Evolutionary conservation across 2,888 invertebrate genomes (phyloP), one percentile per base, ranked within the genome.

Genomic region (Chloromyia formosa): DNA sequence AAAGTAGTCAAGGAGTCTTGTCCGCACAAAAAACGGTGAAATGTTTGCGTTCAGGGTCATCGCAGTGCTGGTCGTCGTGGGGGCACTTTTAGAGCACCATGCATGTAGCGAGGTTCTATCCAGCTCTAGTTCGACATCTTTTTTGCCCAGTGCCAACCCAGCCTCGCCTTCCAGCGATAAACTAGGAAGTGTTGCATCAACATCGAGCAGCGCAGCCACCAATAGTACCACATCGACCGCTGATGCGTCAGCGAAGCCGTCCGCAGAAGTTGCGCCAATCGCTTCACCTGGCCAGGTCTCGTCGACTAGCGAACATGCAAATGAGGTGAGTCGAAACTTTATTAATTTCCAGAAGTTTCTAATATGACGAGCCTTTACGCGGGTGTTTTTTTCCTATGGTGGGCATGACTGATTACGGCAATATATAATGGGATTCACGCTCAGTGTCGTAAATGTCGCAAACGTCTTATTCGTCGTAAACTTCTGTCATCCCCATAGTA

Each of bases 1-100:
- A n/a, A n/a, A n/a, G n/a, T n/a, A n/a, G n/a, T n/a, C n/a, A n/a
- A n/a, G n/a, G n/a, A n/a, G n/a, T n/a, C n/a, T n/a, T n/a, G n/a
- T n/a, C n/a, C n/a, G n/a, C n/a, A n/a, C n/a, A 35, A 35, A 35
- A 35, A 35, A 35, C 27, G 7, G 14, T 16, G 35, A 9, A 27
- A 54, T 69, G 69, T 56, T 54, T 16, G 14, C 9, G 14, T 18
- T 27, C 54, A 69, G 54, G 69, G 69, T 53, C 69, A 56, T 35
- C 7, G 35, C 56, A 5, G 20, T 69, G 16, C 27, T 69, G 10
- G 3, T 49, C 14, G 49, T n/a, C 3, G 16, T 69, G 7, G 35
- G 35, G 35, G n/a, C 56, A 9, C 12, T 69, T 53, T 49, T 49
- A 7, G 54, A 54, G 20, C 18, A 5, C 16, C 16, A 4, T 27